A percentile compares a stretch with the other conserved stretches of the same genome.
Evolutionary conservation across 2,888 invertebrate species (phyloP).

Genomic region (Zygothrica quintamaculata): DNA sequence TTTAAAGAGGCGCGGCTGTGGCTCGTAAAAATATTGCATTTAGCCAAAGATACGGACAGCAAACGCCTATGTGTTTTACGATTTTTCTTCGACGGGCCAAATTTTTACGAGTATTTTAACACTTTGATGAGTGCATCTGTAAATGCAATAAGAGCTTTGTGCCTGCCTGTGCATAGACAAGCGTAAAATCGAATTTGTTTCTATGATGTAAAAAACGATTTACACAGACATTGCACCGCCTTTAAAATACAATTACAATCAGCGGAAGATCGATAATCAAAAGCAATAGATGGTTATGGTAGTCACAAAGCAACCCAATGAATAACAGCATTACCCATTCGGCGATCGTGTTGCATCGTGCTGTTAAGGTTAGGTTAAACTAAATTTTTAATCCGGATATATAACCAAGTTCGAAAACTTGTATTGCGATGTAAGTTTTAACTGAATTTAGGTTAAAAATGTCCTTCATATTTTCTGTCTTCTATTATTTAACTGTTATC

Average conservation of each 20-base stretch:
- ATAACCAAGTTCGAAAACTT: too few species aligned
- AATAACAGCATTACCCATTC: neutral
- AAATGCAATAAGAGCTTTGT: conserved; percentile 22
- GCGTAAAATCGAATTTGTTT: conserved; percentile 81
- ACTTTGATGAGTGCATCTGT: conserved; percentile 47
- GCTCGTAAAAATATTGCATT: conserved; percentile 77
- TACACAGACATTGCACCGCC: conserved; percentile 59
- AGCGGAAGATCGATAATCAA: conserved; percentile 23
- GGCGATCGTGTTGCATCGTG: too few species aligned
- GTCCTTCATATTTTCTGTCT: conserved; percentile 14
- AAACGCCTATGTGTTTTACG: conserved; percentile 66
- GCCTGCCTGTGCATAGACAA: conserved; percentile 70
- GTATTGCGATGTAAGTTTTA: neutral
- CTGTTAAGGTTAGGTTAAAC: too few species aligned
- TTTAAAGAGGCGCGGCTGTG: conserved; percentile 39
- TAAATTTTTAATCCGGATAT: too few species aligned
- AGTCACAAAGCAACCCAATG: neutral
- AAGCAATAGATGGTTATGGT: neutral
- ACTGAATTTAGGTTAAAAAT: too few species aligned
- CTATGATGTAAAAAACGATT: conserved; percentile 59
- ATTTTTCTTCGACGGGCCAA: conserved; percentile 40
- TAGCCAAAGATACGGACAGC: conserved; percentile 47
- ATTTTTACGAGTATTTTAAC: conserved; percentile 72
- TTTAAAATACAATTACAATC: conserved; percentile 56
- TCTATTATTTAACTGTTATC: conserved; percentile 55